phyloP scores from a whole-genome alignment of 2,113 vertebrate species.

The Callionymus lyra region DNA sequence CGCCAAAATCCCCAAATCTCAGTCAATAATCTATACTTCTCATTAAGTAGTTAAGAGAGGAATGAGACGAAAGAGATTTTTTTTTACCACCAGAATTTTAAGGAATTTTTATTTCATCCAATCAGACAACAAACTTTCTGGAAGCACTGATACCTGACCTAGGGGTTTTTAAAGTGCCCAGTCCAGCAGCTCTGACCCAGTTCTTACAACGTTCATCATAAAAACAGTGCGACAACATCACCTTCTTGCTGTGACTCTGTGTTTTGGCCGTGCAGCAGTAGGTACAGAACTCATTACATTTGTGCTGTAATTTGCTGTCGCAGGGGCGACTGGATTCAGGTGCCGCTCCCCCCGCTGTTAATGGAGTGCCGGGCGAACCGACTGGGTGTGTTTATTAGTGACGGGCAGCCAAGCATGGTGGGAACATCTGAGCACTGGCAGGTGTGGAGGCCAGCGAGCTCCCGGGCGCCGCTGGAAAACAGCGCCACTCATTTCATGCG shows the following conservation, averaged over 20 bases:
- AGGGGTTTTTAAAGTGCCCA: too few species aligned
- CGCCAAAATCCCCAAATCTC: too few species aligned
- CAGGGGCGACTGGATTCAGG: constrained; percentile 50
- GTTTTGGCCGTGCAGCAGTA: constrained; percentile 52
- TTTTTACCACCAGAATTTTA: too few species aligned
- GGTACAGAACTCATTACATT: constrained; percentile 60
- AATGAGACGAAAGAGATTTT: too few species aligned
- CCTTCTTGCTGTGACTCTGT: constrained; percentile 60
- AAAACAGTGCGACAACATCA: constrained; percentile 61
- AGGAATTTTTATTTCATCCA: too few species aligned
- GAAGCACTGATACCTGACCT: too few species aligned
- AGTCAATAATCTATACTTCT: too few species aligned
- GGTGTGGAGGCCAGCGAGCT: constrained; percentile 42
- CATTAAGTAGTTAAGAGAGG: too few species aligned
- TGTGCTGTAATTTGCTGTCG: constrained; percentile 59
- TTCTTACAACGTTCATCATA: constrained; percentile 62
- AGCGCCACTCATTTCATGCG: constrained; percentile 55
- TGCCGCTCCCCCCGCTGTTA: constrained; percentile 49
- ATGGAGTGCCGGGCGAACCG: constrained; percentile 60
- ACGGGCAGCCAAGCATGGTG: constrained; percentile 48
- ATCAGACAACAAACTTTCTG: too few species aligned
- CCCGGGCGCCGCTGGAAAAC: constrained; percentile 55
- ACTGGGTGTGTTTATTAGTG: constrained; percentile 63
- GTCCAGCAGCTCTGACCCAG: constrained; percentile 51
- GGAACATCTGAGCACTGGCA: constrained; percentile 57